Evolutionary conservation across 2,888 invertebrate species (phyloP), one percentile per base, ranked within the genome.

Genomic region (Phengaris alcon): DNA sequence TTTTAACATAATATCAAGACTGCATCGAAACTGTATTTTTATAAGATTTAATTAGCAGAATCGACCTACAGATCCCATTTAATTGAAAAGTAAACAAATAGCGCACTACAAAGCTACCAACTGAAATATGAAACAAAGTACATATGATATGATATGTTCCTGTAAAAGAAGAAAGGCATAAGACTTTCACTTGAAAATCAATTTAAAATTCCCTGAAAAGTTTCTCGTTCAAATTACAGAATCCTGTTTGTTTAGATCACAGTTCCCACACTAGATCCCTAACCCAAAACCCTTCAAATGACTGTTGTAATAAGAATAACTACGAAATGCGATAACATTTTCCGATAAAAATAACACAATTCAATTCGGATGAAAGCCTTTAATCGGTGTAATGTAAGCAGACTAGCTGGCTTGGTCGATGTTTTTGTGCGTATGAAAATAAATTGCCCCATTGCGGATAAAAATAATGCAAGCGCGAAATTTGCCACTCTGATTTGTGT

Each of bases 361-460:
- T 12, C 13, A 72, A 52, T 12, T 35, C 12, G 13, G 15, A 72
- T 22, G 13, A 72, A 52, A 72, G 52, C 72, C 52, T 22, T 54
- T 52, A 72, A 72, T 72, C 52, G 22, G 15, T 48, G 51, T 51
- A 68, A 51, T 48, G 48, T 69, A n/a, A n/a, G 35, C 51, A 48
- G 70, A 70, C 54, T 52, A 13, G 3, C 1, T 54, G 72, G 54
- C 12, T 52, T 12, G 68, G 22, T 72, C 72, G 52, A 54, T 54
- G 35, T 72, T 72, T 52, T 22, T 72, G 72, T 54, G 35, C n/a
- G 72, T 72, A 64, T 35, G 13, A 72, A 72, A 72, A 72, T 52
- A 72, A 69, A 69, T 48, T 0, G n/a, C 46, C 68, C 8, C 48
- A 48, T n/a, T 12, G 64, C 54, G 64, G 12, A 64, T 64, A n/a